Conservation (phyloP, 35 echinoderm and acorn worm genomes). For the Diadema setosum region DNA sequence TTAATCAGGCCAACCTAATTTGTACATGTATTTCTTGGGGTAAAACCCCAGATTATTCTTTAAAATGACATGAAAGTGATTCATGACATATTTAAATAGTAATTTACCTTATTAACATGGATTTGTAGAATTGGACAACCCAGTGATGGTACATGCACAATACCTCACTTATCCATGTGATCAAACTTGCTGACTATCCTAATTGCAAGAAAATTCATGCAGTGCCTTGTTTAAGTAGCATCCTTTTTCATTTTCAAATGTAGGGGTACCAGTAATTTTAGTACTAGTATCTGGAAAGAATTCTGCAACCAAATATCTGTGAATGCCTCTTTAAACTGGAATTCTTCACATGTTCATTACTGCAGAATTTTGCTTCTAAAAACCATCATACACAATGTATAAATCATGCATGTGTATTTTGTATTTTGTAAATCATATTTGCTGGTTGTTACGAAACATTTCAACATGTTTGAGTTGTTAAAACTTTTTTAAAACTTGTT, state of each 20-base stretch:
- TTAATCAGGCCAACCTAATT: neutral
- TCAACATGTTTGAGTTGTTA: too few species aligned
- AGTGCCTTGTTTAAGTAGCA: neutral
- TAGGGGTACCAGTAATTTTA: too few species aligned
- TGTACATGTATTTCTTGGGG: neutral
- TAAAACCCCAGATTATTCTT: neutral
- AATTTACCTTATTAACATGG: neutral
- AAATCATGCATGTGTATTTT: too few species aligned
- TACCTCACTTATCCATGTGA: neutral
- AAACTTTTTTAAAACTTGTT: too few species aligned
- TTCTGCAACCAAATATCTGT: too few species aligned
- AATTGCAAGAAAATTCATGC: neutral
- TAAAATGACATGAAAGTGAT: neutral
- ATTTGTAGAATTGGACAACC: neutral
- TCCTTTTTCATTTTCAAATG: too few species aligned
- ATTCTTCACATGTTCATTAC: too few species aligned
- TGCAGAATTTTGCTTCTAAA: too few species aligned
- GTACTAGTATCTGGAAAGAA: too few species aligned
- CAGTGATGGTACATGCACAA: neutral
- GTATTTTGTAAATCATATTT: neutral
- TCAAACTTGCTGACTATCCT: neutral
- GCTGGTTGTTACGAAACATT: too few species aligned
- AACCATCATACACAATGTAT: too few species aligned
- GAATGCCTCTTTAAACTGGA: too few species aligned
- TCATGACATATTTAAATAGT: neutral